Evolutionary conservation across 2,888 invertebrate genomes (phyloP).

Genomic region (Apantesis nais): DNA sequence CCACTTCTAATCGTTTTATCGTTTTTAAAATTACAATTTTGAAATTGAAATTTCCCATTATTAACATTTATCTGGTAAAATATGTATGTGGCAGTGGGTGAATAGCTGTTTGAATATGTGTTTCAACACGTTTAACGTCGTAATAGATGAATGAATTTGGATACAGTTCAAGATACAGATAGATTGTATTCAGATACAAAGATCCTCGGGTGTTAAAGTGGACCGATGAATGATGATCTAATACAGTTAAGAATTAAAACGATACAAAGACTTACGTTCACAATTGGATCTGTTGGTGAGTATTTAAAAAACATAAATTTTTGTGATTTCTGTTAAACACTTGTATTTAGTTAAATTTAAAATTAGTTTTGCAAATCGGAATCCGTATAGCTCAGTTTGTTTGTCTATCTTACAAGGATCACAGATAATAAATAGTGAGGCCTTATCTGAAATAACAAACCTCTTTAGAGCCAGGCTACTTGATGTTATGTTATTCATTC

Average conservation of each 20-base stretch:
- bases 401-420: not conserved
- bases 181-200: not conserved
- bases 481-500: not conserved
- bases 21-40: too few relatives aligned
- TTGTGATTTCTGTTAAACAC: not conserved
- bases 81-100: not conserved
- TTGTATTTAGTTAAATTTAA: not conserved
- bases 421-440: not conserved
- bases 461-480: slow-evolving; percentile 2
- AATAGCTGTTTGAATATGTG: not conserved
- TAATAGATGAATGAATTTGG: not conserved
- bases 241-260: too few relatives aligned
- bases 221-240: not conserved
- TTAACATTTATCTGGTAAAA: not conserved
- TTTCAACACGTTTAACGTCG: not conserved
- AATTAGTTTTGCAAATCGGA: not conserved
- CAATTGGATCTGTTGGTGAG: not conserved
- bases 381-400: not conserved
- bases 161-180: not conserved
- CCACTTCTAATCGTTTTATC: too few relatives aligned
- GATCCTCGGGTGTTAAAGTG: not conserved
- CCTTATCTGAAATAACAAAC: not conserved
- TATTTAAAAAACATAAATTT: not conserved
- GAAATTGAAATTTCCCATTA: not conserved
- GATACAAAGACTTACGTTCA: too few relatives aligned